A percentile compares a stretch with the other conserved stretches of the same genome.
phyloP scores from a whole-genome alignment of 92 coral and sea anemone species.

The Actinostola sp. region DNA sequence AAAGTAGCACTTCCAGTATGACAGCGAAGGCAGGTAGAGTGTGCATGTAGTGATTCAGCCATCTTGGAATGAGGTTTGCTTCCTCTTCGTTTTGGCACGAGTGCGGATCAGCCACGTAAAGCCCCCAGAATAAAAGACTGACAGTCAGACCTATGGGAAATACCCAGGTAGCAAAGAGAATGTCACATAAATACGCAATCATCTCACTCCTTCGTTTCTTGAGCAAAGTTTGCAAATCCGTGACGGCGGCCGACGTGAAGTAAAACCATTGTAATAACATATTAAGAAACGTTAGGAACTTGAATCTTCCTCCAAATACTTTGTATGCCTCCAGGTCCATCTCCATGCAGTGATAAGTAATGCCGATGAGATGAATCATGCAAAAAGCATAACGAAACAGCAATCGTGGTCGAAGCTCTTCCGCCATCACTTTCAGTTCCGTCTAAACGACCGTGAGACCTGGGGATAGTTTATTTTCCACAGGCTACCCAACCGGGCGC shows the following conservation, averaged over 20 bases:
- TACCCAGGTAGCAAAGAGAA: constrained; percentile 71
- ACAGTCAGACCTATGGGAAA: constrained; percentile 85
- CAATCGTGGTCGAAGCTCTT: constrained; percentile 30
- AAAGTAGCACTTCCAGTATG: constrained; percentile 58
- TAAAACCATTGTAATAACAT: constrained; percentile 82
- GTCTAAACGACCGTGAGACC: background rate
- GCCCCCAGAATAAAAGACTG: constrained; percentile 83
- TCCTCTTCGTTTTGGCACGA: constrained; percentile 75
- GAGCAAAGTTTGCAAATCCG: constrained; percentile 66
- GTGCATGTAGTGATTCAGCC: constrained; percentile 91
- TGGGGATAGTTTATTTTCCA: too few species aligned
- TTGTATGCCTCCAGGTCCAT: constrained; percentile 73
- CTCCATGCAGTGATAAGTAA: constrained; percentile 71
- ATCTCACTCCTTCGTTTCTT: constrained; percentile 72
- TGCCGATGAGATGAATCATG: constrained; percentile 65
- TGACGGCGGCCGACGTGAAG: constrained; percentile 79
- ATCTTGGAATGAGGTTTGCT: constrained; percentile 65
- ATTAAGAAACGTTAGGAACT: constrained; percentile 86
- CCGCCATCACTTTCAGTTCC: constrained; percentile 42
- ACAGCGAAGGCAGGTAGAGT: constrained; percentile 72
- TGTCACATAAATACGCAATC: constrained; percentile 75
- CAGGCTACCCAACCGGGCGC: too few species aligned
- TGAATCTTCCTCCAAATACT: constrained; percentile 88
- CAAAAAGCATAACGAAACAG: constrained; percentile 79
- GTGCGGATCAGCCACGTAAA: constrained; percentile 75